These are phyloP conservation scores for Danio albolineatus DNA, from an alignment of 2,797 vertebrate species.

Conservation along the genomic window DNA sequence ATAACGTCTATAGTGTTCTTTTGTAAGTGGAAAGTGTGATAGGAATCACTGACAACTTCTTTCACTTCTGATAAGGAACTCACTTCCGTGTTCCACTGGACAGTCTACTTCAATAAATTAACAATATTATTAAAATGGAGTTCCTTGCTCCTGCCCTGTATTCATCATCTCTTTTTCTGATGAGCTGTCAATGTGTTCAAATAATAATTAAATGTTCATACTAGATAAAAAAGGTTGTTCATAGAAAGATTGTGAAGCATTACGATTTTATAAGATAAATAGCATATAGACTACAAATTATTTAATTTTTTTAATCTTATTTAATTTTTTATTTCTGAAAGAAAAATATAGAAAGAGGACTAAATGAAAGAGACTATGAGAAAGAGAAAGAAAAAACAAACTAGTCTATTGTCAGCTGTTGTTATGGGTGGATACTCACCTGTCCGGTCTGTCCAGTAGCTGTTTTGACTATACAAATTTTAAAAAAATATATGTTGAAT, in stretches of 20 bases:
- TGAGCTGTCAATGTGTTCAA: not conserved
- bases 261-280: no score
- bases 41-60: constrained; percentile 5
- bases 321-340: not conserved
- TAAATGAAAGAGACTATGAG: not conserved
- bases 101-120: not conserved
- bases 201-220: not conserved
- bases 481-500: not conserved
- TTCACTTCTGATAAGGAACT: constrained; percentile 26
- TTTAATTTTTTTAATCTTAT: no score
- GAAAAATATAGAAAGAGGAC: not conserved
- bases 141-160: not conserved
- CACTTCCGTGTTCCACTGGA: not conserved
- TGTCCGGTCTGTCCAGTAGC: constrained; percentile 1
- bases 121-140: not conserved
- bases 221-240: not conserved
- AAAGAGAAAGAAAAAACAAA: not conserved
- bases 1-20: constrained; percentile 29
- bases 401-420: not conserved
- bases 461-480: constrained; percentile 22
- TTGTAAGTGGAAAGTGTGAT: constrained; percentile 6
- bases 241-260: no score
- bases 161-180: not conserved
- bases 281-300: not conserved
- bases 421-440: not conserved